A percentile compares a stretch with the other conserved stretches of the same genome.
phyloP scores from a whole-genome alignment of 1,140 invertebrate species.

The Idris sp. region DNA sequence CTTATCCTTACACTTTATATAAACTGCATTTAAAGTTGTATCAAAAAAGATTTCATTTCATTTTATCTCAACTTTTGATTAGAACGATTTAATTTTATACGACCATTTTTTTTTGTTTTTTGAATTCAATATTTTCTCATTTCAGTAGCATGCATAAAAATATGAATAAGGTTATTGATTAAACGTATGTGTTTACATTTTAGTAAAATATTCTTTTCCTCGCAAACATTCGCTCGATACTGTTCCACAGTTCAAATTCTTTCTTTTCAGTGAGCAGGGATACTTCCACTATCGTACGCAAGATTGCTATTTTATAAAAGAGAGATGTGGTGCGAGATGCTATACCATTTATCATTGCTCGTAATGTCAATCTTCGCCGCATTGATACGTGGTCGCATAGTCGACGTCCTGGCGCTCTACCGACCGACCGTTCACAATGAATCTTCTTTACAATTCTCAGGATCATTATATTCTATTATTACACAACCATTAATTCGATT shows the following conservation, averaged over 20 bases:
- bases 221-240: conserved; percentile 32
- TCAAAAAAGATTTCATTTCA: no score
- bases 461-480: conserved; percentile 57
- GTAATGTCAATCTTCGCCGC: conserved; percentile 74
- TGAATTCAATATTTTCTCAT: no score
- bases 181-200: conserved; percentile 68
- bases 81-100: no score
- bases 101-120: no score
- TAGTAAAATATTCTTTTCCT: conserved; percentile 26
- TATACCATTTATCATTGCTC: conserved; percentile 75
- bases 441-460: conserved; percentile 54
- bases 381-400: conserved; percentile 74
- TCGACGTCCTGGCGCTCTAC: conserved; percentile 66
- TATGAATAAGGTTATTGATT: conserved; percentile 60
- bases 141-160: no score
- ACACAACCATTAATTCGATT: conserved; percentile 37
- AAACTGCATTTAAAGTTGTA: no score
- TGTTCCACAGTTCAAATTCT: conserved; percentile 13
- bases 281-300: conserved; percentile 54
- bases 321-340: conserved; percentile 51
- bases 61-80: no score
- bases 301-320: conserved; percentile 52
- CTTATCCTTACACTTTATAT: no score
- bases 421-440: conserved; percentile 53
- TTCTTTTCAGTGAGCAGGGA: conserved; percentile 64